A percentile compares a stretch with the other conserved stretches of the same genome.
These are phyloP conservation scores for Cynocephalus volans DNA, from an alignment of 2,113 vertebrate species.

Conservation along the genomic window DNA sequence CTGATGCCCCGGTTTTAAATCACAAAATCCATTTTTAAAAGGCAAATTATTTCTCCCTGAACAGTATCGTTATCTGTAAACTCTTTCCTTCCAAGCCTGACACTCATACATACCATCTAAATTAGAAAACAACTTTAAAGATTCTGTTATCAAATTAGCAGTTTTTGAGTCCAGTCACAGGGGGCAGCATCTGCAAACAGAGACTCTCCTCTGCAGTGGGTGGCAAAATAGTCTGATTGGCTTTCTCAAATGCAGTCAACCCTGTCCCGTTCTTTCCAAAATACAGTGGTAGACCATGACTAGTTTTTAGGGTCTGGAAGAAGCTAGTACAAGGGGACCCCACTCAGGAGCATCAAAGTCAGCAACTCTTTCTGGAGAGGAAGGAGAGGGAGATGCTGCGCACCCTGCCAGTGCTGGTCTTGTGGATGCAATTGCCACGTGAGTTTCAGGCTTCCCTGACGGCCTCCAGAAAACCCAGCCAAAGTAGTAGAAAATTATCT, in stretches of 20 bases:
- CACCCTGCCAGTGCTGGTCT: neutral
- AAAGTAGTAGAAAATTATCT: neutral
- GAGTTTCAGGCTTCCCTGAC: slow-evolving; percentile 29
- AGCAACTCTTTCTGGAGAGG: neutral
- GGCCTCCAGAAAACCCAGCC: neutral
- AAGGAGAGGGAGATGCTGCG: neutral
- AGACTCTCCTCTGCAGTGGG: neutral
- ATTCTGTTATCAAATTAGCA: neutral
- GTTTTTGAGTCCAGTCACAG: neutral
- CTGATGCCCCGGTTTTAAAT: neutral
- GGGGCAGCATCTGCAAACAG: neutral
- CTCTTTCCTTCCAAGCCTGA: neutral
- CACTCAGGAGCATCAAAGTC: neutral
- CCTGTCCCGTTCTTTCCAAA: neutral
- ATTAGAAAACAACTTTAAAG: neutral
- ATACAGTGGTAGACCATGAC: neutral
- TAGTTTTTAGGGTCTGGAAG: neutral
- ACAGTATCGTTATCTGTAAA: neutral
- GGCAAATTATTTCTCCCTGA: neutral
- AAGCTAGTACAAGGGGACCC: neutral
- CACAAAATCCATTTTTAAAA: neutral
- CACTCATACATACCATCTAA: neutral
- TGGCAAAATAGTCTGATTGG: neutral
- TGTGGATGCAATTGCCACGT: slow-evolving; percentile 32
- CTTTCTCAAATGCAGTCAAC: neutral